phyloP scores from a whole-genome alignment of 1,140 invertebrate species.

The Anastrepha obliqua region DNA sequence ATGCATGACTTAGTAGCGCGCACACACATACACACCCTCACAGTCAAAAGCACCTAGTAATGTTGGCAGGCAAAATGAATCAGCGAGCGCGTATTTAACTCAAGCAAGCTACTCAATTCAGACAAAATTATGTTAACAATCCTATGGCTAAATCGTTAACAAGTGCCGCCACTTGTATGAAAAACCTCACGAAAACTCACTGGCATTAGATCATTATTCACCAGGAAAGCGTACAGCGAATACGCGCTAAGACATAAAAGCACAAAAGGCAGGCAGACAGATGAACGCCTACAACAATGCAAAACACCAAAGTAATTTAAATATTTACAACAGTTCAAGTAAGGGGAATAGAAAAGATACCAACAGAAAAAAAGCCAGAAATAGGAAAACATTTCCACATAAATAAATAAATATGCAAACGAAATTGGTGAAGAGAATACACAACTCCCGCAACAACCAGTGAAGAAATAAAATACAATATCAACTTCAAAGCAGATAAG shows the following conservation, averaged over 20 bases:
- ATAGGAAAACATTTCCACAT: neutral
- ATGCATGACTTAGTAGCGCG: too few species aligned
- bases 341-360: neutral
- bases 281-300: constrained; percentile 13
- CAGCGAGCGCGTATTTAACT: constrained; percentile 23
- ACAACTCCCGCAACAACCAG: neutral
- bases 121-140: constrained; percentile 39
- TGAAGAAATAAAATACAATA: neutral
- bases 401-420: constrained; percentile 28
- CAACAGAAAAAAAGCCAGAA: neutral
- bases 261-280: neutral
- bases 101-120: neutral
- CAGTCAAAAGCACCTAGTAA: neutral
- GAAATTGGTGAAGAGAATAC: neutral
- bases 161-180: neutral
- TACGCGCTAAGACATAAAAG: neutral
- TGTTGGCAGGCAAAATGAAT: neutral
- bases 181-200: neutral
- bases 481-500: constrained; percentile 37
- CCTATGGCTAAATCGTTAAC: neutral
- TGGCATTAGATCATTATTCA: neutral
- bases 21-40: neutral
- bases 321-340: constrained; percentile 19
- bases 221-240: neutral
- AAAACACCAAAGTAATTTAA: constrained; percentile 31